These are phyloP conservation scores for Anoura caudifer DNA, from an alignment of 2,113 vertebrate species.

Conservation along the genomic window DNA sequence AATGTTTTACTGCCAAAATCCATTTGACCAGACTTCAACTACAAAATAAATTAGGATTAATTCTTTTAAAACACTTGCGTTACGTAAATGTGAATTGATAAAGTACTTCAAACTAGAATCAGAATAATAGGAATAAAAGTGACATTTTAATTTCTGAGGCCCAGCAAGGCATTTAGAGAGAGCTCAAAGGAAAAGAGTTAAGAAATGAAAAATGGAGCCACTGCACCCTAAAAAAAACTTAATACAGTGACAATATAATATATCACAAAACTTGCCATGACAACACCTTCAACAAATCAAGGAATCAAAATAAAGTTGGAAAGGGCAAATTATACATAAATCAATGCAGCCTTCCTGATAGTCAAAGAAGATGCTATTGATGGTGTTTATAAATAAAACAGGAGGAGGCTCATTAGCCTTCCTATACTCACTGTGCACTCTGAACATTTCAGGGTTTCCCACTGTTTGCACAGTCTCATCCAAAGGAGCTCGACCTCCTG, in stretches of 20 bases:
- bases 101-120: neutral
- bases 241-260: neutral
- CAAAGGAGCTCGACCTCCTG: neutral
- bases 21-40: neutral
- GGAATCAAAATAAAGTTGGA: neutral
- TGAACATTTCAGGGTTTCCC: neutral
- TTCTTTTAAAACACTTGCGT: neutral
- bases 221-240: neutral
- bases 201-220: neutral
- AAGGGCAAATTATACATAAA: neutral
- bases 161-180: neutral
- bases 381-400: neutral
- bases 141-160: neutral
- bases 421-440: neutral
- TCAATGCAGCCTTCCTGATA: neutral
- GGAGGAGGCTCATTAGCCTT: neutral
- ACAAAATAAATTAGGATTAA: conserved; percentile 26
- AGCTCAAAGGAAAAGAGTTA: neutral
- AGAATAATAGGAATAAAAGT: neutral
- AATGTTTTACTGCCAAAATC: neutral
- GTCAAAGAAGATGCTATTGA: neutral
- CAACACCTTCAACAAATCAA: neutral
- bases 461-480: neutral
- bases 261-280: neutral
- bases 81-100: neutral